Evolutionary conservation across 2,113 vertebrate genomes (phyloP).

Genomic region (Mormoops blainvillei): DNA sequence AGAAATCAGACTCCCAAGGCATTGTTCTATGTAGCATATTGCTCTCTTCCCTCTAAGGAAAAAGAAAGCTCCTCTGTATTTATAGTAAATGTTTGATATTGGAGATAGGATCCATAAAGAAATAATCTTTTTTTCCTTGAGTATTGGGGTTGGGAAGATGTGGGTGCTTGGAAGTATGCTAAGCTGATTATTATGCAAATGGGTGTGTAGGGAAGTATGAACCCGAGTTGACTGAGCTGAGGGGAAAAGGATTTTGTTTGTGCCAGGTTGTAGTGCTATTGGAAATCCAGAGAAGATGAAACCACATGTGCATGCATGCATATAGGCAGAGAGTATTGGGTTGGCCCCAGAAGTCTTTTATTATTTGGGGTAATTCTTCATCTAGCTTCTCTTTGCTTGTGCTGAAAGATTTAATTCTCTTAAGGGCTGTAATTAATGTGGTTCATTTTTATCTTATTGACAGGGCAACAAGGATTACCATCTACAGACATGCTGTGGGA

Average conservation of each 20-base stretch:
- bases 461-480: slow-evolving; percentile 91
- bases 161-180: background rate
- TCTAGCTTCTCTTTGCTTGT: slow-evolving; percentile 6
- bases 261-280: background rate
- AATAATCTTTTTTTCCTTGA: background rate
- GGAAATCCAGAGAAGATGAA: background rate
- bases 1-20: background rate
- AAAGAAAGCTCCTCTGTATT: background rate
- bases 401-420: background rate
- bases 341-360: background rate
- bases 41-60: background rate
- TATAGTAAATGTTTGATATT: background rate
- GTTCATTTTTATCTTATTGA: slow-evolving; percentile 48
- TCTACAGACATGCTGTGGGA: slow-evolving; percentile 93
- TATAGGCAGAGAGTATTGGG: background rate
- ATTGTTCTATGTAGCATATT: background rate
- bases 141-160: background rate
- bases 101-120: background rate
- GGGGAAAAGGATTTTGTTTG: background rate
- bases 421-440: background rate
- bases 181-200: background rate
- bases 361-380: slow-evolving; percentile 8
- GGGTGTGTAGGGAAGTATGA: background rate
- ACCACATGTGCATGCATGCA: background rate
- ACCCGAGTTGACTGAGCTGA: background rate